phyloP scores from a whole-genome alignment of 2,113 vertebrate genomes.

The Capreolus pygargus region DNA sequence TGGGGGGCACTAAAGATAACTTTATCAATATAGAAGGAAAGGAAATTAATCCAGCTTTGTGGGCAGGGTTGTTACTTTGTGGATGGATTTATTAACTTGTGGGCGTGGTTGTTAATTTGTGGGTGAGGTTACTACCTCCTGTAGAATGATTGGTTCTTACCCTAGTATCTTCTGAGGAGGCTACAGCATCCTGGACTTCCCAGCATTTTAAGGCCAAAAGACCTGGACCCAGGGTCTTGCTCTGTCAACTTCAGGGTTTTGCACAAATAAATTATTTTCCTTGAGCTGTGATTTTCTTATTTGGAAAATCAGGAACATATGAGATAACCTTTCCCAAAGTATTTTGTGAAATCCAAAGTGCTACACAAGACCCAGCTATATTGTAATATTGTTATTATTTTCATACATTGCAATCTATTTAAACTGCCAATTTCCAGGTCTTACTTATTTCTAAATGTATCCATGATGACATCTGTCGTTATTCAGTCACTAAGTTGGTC shows the following conservation, averaged over 20 bases:
- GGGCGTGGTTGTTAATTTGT: not conserved
- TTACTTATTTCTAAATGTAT: not conserved
- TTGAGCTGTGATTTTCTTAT: not conserved
- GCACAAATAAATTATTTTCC: rapidly evolving
- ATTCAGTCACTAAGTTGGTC: not conserved
- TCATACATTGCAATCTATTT: not conserved
- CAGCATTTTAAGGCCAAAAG: rapidly evolving
- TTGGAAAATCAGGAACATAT: not conserved
- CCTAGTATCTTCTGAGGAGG: not conserved
- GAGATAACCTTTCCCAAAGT: not conserved
- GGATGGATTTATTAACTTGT: not conserved
- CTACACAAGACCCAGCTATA: not conserved
- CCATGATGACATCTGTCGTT: not conserved
- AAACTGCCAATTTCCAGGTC: not conserved
- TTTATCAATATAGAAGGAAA: not conserved
- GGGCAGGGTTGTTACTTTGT: not conserved
- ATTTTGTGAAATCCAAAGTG: not conserved
- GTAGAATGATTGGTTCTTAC: not conserved
- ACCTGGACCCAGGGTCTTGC: rapidly evolving
- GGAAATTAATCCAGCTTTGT: not conserved
- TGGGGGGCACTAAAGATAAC: rapidly evolving
- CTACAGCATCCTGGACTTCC: rapidly evolving
- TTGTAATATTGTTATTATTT: not conserved
- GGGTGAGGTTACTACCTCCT: not conserved
- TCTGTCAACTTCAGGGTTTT: not conserved